Conservation (phyloP, 2,113 vertebrate species). For the Melospiza melodia region DNA sequence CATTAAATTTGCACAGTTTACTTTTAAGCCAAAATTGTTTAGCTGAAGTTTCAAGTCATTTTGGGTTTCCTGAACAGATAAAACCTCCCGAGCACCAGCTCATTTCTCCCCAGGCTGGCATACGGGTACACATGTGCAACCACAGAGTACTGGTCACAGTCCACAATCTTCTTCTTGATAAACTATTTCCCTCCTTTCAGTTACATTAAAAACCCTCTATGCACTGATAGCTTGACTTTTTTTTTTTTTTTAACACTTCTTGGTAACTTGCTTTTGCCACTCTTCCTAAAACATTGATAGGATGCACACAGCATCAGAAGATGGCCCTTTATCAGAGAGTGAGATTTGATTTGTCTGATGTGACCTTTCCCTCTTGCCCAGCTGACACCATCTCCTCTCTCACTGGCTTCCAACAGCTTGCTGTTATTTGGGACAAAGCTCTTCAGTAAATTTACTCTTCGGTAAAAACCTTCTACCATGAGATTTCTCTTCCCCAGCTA, state of each 20-base stretch:
- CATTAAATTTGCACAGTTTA: neutral
- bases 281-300: neutral
- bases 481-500: neutral
- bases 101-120: neutral
- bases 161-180: neutral
- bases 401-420: neutral
- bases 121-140: neutral
- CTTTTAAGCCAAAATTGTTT: neutral
- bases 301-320: neutral
- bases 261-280: neutral
- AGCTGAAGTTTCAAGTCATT: neutral
- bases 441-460: neutral
- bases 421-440: neutral
- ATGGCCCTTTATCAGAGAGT: neutral
- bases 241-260: neutral
- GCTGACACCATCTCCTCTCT: neutral
- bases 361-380: neutral
- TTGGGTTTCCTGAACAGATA: neutral
- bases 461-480: neutral
- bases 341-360: neutral
- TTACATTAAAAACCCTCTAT: neutral
- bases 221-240: fast-evolving
- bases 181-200: neutral
- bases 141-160: neutral
- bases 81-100: neutral